Percentiles rank a stretch among this genome's conserved stretches.
Conservation (phyloP, 2,888 invertebrate genomes). For the Cerastis rubricosa region DNA sequence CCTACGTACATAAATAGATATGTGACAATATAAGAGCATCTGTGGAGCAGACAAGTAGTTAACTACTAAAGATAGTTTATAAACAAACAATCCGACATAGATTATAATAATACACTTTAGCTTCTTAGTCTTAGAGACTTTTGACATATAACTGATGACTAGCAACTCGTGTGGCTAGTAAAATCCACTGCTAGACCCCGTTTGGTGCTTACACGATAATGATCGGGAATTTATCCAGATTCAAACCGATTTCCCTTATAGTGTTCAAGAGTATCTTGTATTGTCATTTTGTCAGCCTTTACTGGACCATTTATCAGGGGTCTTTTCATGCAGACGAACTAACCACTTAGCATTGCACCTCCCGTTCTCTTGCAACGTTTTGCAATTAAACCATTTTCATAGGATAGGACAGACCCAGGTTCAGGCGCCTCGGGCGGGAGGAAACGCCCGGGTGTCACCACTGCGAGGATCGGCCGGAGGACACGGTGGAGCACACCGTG, state of each 20-base stretch:
- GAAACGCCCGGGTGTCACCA: too few relatives aligned
- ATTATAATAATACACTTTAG: conserved; percentile 5
- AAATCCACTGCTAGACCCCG: background rate
- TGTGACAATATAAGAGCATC: background rate
- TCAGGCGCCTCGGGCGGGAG: too few relatives aligned
- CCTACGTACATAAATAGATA: background rate
- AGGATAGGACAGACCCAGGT: background rate
- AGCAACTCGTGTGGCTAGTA: background rate
- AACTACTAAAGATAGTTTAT: background rate
- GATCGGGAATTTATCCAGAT: background rate
- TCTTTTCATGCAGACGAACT: background rate
- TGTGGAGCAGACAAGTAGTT: background rate
- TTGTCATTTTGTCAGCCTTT: background rate
- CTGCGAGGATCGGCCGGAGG: too few relatives aligned
- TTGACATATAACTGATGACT: background rate
- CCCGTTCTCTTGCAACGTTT: background rate
- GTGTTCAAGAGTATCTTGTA: background rate
- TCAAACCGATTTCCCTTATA: background rate
- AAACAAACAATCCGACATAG: conserved; percentile 15
- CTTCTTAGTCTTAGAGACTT: background rate
- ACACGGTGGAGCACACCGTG: too few relatives aligned
- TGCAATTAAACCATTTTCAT: background rate
- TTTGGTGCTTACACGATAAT: background rate
- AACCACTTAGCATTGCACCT: background rate
- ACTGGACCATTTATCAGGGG: background rate